A percentile compares a stretch with the other conserved stretches of the same genome.
phyloP scores from a whole-genome alignment of 2,113 vertebrate genomes.

The Pteronura brasiliensis region DNA sequence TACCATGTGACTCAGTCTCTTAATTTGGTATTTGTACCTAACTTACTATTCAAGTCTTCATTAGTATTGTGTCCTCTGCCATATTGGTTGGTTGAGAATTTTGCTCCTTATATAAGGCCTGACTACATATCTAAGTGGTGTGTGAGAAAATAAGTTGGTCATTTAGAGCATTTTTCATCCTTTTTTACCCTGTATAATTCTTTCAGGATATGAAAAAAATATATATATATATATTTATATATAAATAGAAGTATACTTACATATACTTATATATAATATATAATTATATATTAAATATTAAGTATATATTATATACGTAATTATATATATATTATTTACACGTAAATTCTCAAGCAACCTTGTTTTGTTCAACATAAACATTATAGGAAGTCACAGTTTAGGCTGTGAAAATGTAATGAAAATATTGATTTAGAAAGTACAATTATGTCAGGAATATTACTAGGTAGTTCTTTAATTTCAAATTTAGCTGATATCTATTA shows the following conservation, averaged over 20 bases:
- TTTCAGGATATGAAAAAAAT: not conserved
- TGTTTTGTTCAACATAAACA: not conserved
- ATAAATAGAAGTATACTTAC: not conserved
- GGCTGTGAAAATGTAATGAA: not conserved
- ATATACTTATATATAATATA: not conserved
- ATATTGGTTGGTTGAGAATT: not conserved
- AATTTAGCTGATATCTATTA: not conserved
- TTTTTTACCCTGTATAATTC: not conserved
- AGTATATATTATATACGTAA: not conserved
- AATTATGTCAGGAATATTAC: not conserved
- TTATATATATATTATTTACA: not conserved
- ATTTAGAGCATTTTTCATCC: not conserved
- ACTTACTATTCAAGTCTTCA: not conserved
- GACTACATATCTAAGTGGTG: not conserved
- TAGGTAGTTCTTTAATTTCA: not conserved
- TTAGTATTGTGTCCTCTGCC: not conserved
- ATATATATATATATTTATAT: not conserved
- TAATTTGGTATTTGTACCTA: not conserved
- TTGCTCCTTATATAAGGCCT: not conserved
- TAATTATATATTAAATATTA: not conserved
- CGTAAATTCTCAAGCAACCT: not conserved
- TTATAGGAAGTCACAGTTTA: not conserved
- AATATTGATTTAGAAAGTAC: not conserved
- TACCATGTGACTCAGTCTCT: not conserved
- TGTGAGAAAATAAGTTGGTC: not conserved